Base-by-base conservation (phyloP, 2,888 invertebrate species). In the Scrobipalpa atriplicella region DNA sequence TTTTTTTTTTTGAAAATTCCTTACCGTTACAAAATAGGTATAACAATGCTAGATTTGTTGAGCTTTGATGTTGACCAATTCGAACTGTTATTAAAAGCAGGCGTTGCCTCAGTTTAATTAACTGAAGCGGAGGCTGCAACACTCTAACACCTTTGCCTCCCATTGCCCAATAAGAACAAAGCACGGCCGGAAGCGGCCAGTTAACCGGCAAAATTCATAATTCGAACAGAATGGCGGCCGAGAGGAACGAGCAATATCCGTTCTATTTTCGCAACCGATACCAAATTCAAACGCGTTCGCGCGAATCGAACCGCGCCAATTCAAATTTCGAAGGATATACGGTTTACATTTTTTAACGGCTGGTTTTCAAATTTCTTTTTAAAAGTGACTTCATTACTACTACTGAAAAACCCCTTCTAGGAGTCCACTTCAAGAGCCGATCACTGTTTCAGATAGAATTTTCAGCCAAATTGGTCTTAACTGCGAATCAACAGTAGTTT, bases 161-260 rank as follows among this genome's bases (percentile, higher is more conserved):
- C 77, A 76, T 83, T 80, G 77, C 80, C 79, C 78, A 84, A 87
- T 76, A 79, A 79, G 85, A 83, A 89, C 89, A 89, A 89, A 88
- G 86, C 81, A 69, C 69, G 80, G 80, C 86, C 92, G 92, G 91
- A 90, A 87, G 87, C 81, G 79, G 80, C 83, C 90, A 87, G 88
- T 92, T 91, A 89, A 86, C 86, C 89, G 90, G 90, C 90, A 88
- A 90, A 92, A 92, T 92, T 90, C 85, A 88, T 92, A 92, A 90
- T 90, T 89, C 88, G 82, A 86, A 83, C 86, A 85, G 87, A 89
- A 90, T 86, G 87, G 84, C 84, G 79, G 80, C 76, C 78, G 84
- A 88, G 88, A 88, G 88, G 89, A 89, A 89, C 89, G 83, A 84
- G 88, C 89, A 86, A 90, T 91, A 90, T 92, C 92, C 92, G 92